Conservation (phyloP, 64 coral and sea anemone genomes). For the Actinia equina region DNA sequence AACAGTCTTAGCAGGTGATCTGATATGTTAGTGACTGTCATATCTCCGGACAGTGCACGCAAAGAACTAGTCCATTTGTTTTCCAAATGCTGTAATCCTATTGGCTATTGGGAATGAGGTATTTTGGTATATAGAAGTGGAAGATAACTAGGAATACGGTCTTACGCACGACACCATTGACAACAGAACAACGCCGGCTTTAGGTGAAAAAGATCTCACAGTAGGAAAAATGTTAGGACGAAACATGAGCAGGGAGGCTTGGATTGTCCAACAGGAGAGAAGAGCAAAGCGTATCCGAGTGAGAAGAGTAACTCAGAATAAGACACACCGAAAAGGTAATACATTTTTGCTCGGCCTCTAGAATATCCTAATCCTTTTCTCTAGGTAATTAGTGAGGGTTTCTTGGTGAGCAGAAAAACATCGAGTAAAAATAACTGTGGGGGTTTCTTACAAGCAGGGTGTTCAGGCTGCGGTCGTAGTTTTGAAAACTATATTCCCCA, state of each 20-base stretch:
- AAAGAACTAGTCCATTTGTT: not conserved
- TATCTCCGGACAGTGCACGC: not conserved
- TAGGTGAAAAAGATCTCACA: not conserved
- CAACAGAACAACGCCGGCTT: not conserved
- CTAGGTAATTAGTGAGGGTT: not conserved
- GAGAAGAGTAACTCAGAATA: not conserved
- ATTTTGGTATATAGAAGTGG: not conserved
- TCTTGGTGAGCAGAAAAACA: not conserved
- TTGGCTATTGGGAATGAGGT: not conserved
- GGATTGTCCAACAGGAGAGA: conserved; percentile 5
- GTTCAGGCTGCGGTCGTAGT: not conserved
- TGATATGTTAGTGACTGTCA: conserved; percentile 15
- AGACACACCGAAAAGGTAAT: not conserved
- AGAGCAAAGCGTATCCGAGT: not conserved
- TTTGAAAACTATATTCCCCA: not conserved
- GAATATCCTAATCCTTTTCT: not conserved
- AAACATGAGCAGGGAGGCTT: not conserved
- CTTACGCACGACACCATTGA: not conserved
- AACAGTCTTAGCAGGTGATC: conserved; percentile 4
- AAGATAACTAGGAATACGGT: not conserved
- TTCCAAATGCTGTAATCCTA: not conserved
- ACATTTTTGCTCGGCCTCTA: not conserved
- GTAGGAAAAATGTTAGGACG: not conserved
- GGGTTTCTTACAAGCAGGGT: not conserved
- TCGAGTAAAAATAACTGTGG: not conserved